Conservation (phyloP, 1,140 invertebrate species). For the Xylocopa sonorina region DNA sequence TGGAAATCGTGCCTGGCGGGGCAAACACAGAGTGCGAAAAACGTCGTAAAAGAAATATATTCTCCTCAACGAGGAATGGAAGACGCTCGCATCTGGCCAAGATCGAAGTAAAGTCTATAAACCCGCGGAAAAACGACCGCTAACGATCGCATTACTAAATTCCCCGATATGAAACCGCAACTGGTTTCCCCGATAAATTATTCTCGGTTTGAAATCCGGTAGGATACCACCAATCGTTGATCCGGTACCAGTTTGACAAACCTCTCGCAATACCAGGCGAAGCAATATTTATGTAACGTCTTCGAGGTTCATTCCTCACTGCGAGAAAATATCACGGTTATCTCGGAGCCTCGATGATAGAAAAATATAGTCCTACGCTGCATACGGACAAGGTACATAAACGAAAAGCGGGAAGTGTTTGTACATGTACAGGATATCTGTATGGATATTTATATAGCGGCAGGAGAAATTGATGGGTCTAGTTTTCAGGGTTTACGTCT, state of each 20-base stretch:
- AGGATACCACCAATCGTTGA: neutral
- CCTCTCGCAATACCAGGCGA: neutral
- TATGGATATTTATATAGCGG: no score
- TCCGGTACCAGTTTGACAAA: neutral
- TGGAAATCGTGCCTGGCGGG: neutral
- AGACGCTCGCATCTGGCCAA: conserved; percentile 2
- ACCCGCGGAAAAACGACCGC: neutral
- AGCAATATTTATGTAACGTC: conserved; percentile 13
- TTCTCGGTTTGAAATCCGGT: neutral
- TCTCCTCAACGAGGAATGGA: neutral
- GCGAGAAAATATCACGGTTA: neutral
- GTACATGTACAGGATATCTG: no score
- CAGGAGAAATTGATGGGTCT: no score
- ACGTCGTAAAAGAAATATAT: conserved; percentile 28
- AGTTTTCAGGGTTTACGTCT: no score
- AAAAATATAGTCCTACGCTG: neutral
- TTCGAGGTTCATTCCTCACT: neutral
- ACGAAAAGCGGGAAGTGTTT: neutral
- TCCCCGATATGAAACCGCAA: neutral
- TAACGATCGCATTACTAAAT: conserved; percentile 18
- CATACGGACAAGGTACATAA: neutral
- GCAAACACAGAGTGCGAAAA: neutral
- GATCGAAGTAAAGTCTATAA: neutral
- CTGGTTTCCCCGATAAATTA: neutral
- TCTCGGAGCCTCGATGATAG: neutral